phyloP scores from a whole-genome alignment of 2,113 vertebrate species.

The Thalassarche chlororhynchos region DNA sequence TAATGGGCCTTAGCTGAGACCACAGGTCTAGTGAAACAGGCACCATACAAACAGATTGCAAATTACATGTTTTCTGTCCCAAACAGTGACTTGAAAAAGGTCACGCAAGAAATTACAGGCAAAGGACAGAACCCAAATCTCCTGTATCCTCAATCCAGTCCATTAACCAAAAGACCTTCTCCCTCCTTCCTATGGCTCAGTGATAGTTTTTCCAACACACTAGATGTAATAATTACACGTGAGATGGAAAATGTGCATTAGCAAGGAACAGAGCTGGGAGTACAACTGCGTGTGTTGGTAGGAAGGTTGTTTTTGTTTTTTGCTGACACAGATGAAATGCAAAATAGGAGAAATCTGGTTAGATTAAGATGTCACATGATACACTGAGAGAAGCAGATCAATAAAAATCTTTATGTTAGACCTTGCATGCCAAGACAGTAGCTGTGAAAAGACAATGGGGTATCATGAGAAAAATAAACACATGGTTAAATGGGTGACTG shows the following conservation, averaged over 20 bases:
- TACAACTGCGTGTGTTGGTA: rapidly evolving
- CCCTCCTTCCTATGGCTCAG: background rate
- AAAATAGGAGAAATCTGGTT: constrained; percentile 43
- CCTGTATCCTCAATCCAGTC: background rate
- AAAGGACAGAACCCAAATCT: background rate
- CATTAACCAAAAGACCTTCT: background rate
- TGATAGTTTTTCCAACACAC: background rate
- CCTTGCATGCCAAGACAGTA: background rate
- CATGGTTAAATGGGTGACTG: background rate
- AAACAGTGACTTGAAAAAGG: background rate
- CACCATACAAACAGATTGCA: background rate
- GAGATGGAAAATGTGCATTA: background rate
- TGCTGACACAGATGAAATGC: constrained; percentile 35
- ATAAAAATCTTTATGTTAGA: constrained; percentile 34
- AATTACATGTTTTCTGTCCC: background rate
- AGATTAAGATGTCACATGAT: constrained; percentile 20
- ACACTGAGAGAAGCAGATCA: constrained; percentile 1
- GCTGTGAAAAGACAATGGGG: background rate
- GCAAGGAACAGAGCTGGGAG: background rate
- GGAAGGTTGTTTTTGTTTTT: background rate
- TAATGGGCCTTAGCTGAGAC: background rate
- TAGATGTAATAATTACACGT: background rate
- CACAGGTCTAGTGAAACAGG: background rate
- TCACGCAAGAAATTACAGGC: background rate
- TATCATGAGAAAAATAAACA: background rate